Base-by-base conservation (phyloP, 2,797 vertebrate species). In the Danio kyathit region DNA sequence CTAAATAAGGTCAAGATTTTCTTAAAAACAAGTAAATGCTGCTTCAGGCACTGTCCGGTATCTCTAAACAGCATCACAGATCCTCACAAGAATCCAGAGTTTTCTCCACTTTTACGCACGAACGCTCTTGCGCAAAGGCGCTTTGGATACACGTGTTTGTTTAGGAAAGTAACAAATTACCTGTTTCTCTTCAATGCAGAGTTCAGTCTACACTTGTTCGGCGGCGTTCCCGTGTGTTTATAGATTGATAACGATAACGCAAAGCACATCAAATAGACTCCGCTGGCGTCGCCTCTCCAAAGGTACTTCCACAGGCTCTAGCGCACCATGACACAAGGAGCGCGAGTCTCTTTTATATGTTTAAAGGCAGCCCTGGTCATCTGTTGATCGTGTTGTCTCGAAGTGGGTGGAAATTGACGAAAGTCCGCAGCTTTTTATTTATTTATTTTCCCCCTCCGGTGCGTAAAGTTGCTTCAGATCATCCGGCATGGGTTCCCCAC, bases 401-500 rank as follows among this genome's bases (percentile, higher is more conserved):
- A 87, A 88, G 92, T 92, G 93, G 91, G 91, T 90, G 93, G 92
- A 90, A 88, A 88, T 85, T 87, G 86, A 88, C 85, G 86, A 88
- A 87, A 87, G 88, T 88, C 87, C 87, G 83, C 87, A 86, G 85
- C 76, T 86, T 88, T 88, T 89, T 66, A 85, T 80, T 73, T 76
- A 67, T 79, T 78, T 74, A 78, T 74, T 51, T 79, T 56, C 63
- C 73, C 76, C 72, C 51, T 66, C 82, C 72, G 44, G 70, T 85
- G 82, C 77, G 82, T 83, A 88, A 89, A 86, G 88, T 85, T 82
- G 77, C 70, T 69, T 85, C 86, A 74, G 81, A 77, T 86, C 82
- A 84, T 82, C 86, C 84, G 81, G 83, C 83, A 86, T 86, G 82
- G 82, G 80, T 80, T 76, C 77, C 81, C 76, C 81, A 87, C 89